A percentile compares a stretch with the other conserved stretches of the same genome.
Conservation (phyloP, 2,797 vertebrate species). For the Poecilia wingei region DNA sequence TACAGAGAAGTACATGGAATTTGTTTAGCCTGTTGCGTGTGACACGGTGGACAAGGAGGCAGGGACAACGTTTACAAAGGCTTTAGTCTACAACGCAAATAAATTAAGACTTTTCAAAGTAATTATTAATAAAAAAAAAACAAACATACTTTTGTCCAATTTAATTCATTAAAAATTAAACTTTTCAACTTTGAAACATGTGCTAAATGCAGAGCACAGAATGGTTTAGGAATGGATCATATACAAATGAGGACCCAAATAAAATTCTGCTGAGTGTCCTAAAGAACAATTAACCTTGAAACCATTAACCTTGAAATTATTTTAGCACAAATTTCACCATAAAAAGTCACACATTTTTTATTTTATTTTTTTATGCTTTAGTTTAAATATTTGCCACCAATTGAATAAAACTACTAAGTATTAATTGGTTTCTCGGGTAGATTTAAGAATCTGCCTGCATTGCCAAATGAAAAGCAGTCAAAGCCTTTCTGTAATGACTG, state of each 20-base stretch:
- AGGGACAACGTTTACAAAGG: neutral
- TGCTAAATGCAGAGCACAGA: neutral
- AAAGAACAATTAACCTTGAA: too few relatives aligned
- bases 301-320: neutral
- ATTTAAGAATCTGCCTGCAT: neutral
- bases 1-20: neutral
- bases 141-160: neutral
- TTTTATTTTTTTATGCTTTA: neutral
- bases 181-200: neutral
- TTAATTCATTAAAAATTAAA: too few relatives aligned
- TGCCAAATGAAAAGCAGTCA: neutral
- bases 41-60: neutral
- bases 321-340: neutral
- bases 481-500: neutral
- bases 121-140: neutral
- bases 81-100: neutral
- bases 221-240: neutral
- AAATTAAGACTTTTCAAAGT: too few relatives aligned
- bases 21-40: neutral
- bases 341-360: neutral
- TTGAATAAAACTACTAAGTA: neutral
- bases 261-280: neutral
- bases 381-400: neutral
- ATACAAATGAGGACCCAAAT: neutral
- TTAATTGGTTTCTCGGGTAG: neutral